Evolutionary conservation across 2,888 invertebrate species (phyloP).

Genomic region (Amblyteles armatorius): DNA sequence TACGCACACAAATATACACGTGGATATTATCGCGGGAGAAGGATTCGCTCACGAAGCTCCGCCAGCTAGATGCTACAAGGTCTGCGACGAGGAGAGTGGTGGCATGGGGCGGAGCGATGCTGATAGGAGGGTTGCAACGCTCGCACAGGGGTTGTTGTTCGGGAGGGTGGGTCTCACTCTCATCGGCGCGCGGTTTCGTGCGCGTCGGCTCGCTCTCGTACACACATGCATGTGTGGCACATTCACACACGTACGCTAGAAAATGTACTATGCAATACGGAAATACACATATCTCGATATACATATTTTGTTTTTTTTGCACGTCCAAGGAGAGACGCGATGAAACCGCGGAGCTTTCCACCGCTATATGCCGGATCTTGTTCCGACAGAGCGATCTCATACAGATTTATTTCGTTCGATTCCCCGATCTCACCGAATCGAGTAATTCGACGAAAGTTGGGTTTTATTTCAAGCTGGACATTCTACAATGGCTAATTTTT

Average conservation of each 20-base stretch:
- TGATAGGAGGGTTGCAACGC: constrained; percentile 82
- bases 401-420: constrained; percentile 41
- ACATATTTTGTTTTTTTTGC: background rate
- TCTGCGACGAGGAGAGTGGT: constrained; percentile 72
- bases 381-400: constrained; percentile 5
- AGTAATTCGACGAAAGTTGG: background rate
- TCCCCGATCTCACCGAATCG: constrained; percentile 3
- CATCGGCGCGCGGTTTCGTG: constrained; percentile 78
- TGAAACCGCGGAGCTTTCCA: background rate
- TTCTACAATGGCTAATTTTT: background rate
- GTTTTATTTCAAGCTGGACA: background rate
- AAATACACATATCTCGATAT: constrained; percentile 18
- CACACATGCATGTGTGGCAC: constrained; percentile 33
- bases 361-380: constrained; percentile 9
- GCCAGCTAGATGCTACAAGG: constrained; percentile 50
- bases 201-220: constrained; percentile 71
- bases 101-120: constrained; percentile 81
- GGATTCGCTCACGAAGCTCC: constrained; percentile 40
- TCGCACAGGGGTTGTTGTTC: constrained; percentile 79
- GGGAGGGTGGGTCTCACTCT: constrained; percentile 79
- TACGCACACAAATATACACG: constrained; percentile 46
- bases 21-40: constrained; percentile 54
- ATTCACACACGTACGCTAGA: constrained; percentile 16
- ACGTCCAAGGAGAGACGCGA: constrained; percentile 3
- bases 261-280: background rate